These are phyloP conservation scores for Pyrochroa serraticornis DNA, from an alignment of 2,888 invertebrate species.

Conservation along the genomic window DNA sequence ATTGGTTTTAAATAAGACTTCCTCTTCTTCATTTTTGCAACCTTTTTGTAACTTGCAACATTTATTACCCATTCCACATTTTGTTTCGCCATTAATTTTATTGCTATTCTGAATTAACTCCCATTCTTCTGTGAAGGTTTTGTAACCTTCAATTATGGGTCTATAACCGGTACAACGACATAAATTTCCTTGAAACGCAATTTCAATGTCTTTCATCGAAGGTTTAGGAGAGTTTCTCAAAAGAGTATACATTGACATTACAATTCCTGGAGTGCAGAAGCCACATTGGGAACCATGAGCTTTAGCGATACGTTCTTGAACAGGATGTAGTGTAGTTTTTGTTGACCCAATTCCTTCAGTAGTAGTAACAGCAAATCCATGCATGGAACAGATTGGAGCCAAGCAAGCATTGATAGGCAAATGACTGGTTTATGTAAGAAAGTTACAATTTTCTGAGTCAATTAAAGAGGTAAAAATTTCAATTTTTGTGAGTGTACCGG, in stretches of 20 bases:
- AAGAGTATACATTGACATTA: conserved; percentile 96
- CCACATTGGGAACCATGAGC: conserved; percentile 83
- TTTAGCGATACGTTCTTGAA: conserved; percentile 86
- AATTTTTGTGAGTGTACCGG: too few species aligned
- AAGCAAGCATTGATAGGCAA: conserved; percentile 88
- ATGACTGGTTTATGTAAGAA: conserved; percentile 62
- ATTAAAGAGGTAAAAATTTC: conserved; percentile 59
- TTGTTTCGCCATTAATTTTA: conserved; percentile 41
- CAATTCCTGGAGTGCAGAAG: conserved; percentile 94
- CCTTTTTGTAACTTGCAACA: conserved; percentile 64
- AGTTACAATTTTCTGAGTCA: background rate
- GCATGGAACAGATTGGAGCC: conserved; percentile 83
- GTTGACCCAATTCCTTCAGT: conserved; percentile 92
- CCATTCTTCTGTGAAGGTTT: conserved; percentile 82
- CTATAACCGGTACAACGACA: conserved; percentile 95
- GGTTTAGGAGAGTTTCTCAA: conserved; percentile 76
- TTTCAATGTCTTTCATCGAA: conserved; percentile 76
- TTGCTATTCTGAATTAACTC: conserved; percentile 54
- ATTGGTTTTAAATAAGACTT: conserved; percentile 64
- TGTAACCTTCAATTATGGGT: conserved; percentile 89
- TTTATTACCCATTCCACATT: conserved; percentile 68
- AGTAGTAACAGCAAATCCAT: conserved; percentile 89
- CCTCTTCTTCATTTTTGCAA: conserved; percentile 36
- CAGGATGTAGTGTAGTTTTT: conserved; percentile 78
- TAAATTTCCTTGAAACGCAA: conserved; percentile 81